phyloP scores from a whole-genome alignment of 2,888 invertebrate species.

The Hirudinaria manillensis region DNA sequence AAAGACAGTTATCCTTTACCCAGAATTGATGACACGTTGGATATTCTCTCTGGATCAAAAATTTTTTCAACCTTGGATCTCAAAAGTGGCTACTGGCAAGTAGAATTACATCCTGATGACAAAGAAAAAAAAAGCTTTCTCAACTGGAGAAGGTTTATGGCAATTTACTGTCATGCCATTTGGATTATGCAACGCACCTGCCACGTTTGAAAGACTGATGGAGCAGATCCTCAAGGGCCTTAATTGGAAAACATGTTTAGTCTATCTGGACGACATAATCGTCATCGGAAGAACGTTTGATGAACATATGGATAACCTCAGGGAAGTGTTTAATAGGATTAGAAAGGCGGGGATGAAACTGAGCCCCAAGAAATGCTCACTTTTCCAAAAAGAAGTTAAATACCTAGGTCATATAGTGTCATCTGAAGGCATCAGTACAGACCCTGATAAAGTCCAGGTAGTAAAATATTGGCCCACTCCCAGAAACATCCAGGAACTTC shows the following conservation, averaged over 20 bases:
- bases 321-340: constrained; percentile 1
- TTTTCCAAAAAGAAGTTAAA: constrained; percentile 27
- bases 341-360: constrained; percentile 16
- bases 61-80: constrained; percentile 40
- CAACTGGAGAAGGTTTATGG: constrained; percentile 21
- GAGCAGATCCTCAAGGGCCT: constrained; percentile 6
- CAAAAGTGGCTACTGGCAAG: constrained; percentile 41
- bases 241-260: too few relatives aligned
- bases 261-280: constrained; percentile 35
- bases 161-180: constrained; percentile 28
- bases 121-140: constrained; percentile 32
- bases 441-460: constrained; percentile 27
- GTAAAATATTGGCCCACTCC: constrained; percentile 29
- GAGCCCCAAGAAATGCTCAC: constrained; percentile 22
- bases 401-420: constrained; percentile 31
- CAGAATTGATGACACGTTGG: too few relatives aligned
- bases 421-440: constrained; percentile 21
- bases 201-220: constrained; percentile 31
- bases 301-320: background rate
- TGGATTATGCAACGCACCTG: constrained; percentile 17
- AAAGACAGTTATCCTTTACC: constrained; percentile 39
- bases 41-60: constrained; percentile 37
- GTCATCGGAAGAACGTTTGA: constrained; percentile 14
- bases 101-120: constrained; percentile 31
- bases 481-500: constrained; percentile 12